Base-by-base conservation (phyloP, 2,113 vertebrate species). In the Mus spicilegus region DNA sequence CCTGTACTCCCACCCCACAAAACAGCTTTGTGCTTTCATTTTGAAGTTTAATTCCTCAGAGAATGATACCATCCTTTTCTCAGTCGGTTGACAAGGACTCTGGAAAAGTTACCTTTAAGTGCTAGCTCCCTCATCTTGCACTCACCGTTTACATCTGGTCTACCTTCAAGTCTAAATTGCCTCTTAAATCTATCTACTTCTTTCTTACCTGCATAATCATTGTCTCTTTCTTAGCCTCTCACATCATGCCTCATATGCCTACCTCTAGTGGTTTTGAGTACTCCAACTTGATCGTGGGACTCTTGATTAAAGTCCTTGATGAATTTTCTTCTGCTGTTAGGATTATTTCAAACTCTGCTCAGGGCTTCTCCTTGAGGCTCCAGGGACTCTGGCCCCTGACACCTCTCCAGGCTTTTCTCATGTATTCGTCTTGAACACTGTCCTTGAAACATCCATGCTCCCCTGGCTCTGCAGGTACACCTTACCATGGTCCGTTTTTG, bases 231-330 rank as follows among this genome's bases (percentile, higher is more conserved):
- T 80, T 75, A 67, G 28, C 56, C 77, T 91, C 87, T 36, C 49
- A 54, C 80, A 58, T 39, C 17, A 13, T 13, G 39, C 58, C 4
- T 20, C 85, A 39, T 61, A 28, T 39, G n/a, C 10, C 80, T 70
- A 75, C 63, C 51, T 76, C 39, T 63, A 76, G 36, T 58, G 39
- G 90, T 67, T 67, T 65, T 61, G 28, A 95, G 61, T 33, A 77
- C 30, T 86, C 51, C 76, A 49, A 82, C 2, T 22, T 90, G 49
- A 67, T 51, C 9, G 24, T 14, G 13, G 58, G 39, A 63, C 36
- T 90, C n/a, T 88, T 91, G 49, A 51, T 86, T 94, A 87, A 91
- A 84, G 63, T 63, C 46, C 24, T 80, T 30, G 22, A 39, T 61
- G 54, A 87, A 84, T 82, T 92, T 80, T 49, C 77, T 54, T 87